Evolutionary conservation across 2,113 vertebrate genomes (phyloP).

Genomic region (Lepus timidus): DNA sequence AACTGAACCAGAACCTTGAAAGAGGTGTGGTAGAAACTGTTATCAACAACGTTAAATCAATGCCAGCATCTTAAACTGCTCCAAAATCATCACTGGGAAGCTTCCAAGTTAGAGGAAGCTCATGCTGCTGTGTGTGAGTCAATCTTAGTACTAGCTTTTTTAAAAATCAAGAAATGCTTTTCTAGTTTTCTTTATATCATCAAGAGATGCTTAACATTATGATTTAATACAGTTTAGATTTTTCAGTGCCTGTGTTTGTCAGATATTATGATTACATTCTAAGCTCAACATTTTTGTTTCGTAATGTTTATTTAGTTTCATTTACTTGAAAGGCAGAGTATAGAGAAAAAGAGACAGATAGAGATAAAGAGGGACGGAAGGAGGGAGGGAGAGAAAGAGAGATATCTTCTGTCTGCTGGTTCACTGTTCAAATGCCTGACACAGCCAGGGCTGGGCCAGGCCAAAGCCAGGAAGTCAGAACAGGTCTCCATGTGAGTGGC

Average conservation of each 20-base stretch:
- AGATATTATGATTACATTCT: not conserved
- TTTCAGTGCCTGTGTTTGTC: not conserved
- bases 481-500: no score
- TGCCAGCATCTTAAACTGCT: not conserved
- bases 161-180: not conserved
- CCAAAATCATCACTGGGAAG: not conserved
- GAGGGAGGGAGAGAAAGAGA: no score
- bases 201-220: not conserved
- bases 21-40: not conserved
- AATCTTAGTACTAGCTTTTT: not conserved
- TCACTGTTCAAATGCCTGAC: no score
- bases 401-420: no score
- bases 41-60: conserved; percentile 20
- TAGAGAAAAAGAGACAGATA: no score
- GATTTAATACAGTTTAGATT: conserved; percentile 36
- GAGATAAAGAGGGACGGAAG: no score
- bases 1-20: conserved; percentile 36
- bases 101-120: not conserved
- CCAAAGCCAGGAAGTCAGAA: no score
- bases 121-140: not conserved
- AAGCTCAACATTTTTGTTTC: not conserved
- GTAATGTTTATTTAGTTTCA: no score
- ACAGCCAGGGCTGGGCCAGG: no score
- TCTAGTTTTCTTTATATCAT: not conserved
- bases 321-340: no score